Evolutionary conservation across 1,140 invertebrate genomes (phyloP).

Genomic region (Apis laboriosa): DNA sequence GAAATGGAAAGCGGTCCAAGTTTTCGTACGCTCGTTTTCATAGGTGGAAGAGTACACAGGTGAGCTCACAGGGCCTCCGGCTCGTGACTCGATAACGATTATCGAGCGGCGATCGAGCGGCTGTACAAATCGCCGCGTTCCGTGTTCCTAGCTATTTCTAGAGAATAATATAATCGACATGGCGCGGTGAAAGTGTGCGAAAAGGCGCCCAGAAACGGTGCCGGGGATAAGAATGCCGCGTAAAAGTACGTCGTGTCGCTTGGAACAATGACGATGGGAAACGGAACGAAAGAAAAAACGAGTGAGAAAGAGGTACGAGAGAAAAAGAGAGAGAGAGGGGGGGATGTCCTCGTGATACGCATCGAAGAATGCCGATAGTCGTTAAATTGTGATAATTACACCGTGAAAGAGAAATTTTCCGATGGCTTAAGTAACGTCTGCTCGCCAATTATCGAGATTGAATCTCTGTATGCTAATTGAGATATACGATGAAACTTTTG

Average conservation of each 20-base stretch:
- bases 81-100: constrained; percentile 48
- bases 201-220: constrained; percentile 56
- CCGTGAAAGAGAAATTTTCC: constrained; percentile 49
- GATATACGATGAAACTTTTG: too few relatives aligned
- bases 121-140: not conserved
- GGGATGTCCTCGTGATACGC: constrained; percentile 2
- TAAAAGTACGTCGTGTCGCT: constrained; percentile 55
- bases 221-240: constrained; percentile 45
- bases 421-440: constrained; percentile 17
- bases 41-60: not conserved
- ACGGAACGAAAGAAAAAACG: constrained; percentile 54
- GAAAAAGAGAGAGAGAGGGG: not conserved
- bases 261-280: constrained; percentile 63
- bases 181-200: constrained; percentile 65
- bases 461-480: too few relatives aligned
- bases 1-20: not conserved
- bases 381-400: constrained; percentile 40
- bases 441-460: constrained; percentile 23
- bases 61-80: too few relatives aligned
- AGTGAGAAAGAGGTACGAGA: not conserved
- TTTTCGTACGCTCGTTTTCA: not conserved
- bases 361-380: constrained; percentile 42
- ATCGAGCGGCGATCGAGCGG: constrained; percentile 31
- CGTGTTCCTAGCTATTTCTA: constrained; percentile 37
- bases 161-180: constrained; percentile 34